A percentile compares a stretch with the other conserved stretches of the same genome.
Conservation (phyloP, 2,113 vertebrate genomes). For the Atrichornis clamosus region DNA sequence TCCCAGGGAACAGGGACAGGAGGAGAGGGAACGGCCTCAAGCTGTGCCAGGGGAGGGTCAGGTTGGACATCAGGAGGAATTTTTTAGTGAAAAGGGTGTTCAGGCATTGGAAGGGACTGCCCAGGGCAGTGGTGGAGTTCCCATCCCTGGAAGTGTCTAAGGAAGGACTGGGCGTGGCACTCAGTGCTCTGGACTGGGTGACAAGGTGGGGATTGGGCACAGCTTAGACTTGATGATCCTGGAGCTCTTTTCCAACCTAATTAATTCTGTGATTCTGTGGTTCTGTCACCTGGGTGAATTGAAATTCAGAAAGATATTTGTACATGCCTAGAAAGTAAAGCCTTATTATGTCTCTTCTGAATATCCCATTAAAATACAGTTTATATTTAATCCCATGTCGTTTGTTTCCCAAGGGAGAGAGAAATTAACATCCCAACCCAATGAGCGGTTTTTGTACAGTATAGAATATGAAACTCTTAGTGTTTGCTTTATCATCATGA, state of each 20-base stretch:
- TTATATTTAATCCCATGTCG: not conserved
- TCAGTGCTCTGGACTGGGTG: not conserved
- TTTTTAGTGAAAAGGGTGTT: rapidly evolving
- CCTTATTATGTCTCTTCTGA: not conserved
- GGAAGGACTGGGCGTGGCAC: rapidly evolving
- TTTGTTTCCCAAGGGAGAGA: not conserved
- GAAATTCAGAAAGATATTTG: not conserved
- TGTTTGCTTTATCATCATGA: not conserved
- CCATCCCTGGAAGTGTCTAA: not conserved
- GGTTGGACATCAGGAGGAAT: rapidly evolving
- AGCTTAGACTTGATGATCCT: rapidly evolving
- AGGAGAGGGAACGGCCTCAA: not conserved
- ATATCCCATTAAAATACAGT: not conserved
- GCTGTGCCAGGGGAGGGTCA: rapidly evolving
- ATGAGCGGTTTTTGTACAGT: not conserved
- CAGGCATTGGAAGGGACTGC: rapidly evolving
- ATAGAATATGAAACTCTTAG: not conserved
- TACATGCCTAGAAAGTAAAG: not conserved
- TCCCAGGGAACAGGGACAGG: not conserved
- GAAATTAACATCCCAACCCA: not conserved
- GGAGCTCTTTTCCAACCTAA: not conserved
- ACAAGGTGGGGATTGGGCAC: rapidly evolving
- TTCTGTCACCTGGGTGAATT: not conserved
- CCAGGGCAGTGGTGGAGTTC: rapidly evolving
- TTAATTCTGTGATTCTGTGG: not conserved